Base-by-base conservation (phyloP, 2,797 vertebrate species). In the Acestrorhynchus altus region DNA sequence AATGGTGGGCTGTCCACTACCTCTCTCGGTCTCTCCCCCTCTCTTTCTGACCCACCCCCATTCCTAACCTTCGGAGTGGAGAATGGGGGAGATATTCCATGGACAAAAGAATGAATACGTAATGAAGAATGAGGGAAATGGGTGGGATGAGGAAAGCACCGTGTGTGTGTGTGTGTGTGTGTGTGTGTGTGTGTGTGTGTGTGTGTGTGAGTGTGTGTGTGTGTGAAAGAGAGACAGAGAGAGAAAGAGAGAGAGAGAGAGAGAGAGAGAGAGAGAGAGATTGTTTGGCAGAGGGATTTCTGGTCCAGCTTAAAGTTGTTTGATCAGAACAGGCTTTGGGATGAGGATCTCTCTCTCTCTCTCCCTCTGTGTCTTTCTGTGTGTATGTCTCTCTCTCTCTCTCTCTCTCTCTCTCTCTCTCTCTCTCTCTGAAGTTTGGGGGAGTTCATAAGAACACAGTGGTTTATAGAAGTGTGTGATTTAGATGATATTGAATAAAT, bases 81-180 rank as follows among this genome's bases (percentile, higher is more conserved):
- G 49, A 20, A 70, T 28, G 66, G 75, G 72, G 82, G 74, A 67
- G 59, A 20, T 61, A 74, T 61, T 69, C 69, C 68, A 67, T 67
- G 73, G 79, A 83, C 80, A 86, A 80, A 79, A 78, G 57, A 78
- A 79, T 82, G 74, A 81, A 83, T 77, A 42, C 57, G 77, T 83
- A 81, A 68, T 84, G 68, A 76, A 79, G 24, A 78, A 24, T 71
- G 63, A 72, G 46, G 35, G 70, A 78, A 71, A 66, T 65, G 63
- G 67, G 52, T 75, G 39, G 56, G 73, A 79, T 40, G 10, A 11
- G 18, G 4, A 0, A n/a, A 40, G 18, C 26, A 44, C 8, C 51
- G 70, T 61, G 56, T 42, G 52, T 56, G 51, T 44, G 35, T 18
- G 5, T 65, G 16, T 63, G 70, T 61, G 56, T 42, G 52, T 56